Percentiles rank a stretch among this genome's conserved stretches.
These are phyloP conservation scores for Dicranocentrus wangi DNA, from an alignment of 2,888 invertebrate species.

Conservation along the genomic window DNA sequence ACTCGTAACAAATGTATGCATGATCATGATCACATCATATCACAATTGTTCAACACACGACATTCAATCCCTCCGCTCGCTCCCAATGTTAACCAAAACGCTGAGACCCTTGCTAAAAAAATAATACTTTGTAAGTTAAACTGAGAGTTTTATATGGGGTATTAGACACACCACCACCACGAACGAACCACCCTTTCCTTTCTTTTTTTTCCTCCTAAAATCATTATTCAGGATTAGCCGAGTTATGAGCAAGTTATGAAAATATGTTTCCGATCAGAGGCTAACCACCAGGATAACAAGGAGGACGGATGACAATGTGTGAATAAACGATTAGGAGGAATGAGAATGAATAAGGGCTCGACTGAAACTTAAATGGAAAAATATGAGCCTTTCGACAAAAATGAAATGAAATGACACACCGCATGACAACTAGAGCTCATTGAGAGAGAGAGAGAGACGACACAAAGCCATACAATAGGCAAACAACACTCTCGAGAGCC, in stretches of 20 bases:
- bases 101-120: background rate
- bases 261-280: constrained; percentile 55
- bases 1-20: constrained; percentile 42
- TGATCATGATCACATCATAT: constrained; percentile 51
- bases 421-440: constrained; percentile 34
- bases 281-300: constrained; percentile 38
- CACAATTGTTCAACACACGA: constrained; percentile 26
- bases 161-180: too few relatives aligned
- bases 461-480: constrained; percentile 45
- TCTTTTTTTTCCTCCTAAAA: too few relatives aligned
- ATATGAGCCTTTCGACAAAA: constrained; percentile 46
- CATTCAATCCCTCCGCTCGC: constrained; percentile 15
- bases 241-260: constrained; percentile 54
- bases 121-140: background rate
- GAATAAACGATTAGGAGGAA: constrained; percentile 57
- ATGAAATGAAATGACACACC: constrained; percentile 43
- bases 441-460: too few relatives aligned
- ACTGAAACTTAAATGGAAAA: constrained; percentile 48
- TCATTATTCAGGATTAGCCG: constrained; percentile 35
- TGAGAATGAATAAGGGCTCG: too few relatives aligned
- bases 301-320: constrained; percentile 38
- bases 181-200: too few relatives aligned
- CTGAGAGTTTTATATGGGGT: too few relatives aligned
- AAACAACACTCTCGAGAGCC: too few relatives aligned
- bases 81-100: background rate